phyloP scores from a whole-genome alignment of 2,888 invertebrate species.

The Tetragnatha montana region DNA sequence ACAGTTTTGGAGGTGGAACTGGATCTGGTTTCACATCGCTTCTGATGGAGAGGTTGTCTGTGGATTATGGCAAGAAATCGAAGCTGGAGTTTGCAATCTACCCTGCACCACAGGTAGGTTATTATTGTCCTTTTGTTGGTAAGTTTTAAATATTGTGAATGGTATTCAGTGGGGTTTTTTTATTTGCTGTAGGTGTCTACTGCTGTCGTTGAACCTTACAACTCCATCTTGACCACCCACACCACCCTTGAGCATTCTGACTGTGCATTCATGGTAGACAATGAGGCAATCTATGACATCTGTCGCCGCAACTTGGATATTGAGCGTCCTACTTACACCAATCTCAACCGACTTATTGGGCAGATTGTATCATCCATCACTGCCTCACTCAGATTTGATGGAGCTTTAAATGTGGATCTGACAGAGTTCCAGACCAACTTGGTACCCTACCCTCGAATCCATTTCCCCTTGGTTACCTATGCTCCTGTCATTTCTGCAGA shows the following conservation, averaged over 20 bases:
- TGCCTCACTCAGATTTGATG: constrained; percentile 93
- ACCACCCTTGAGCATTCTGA: constrained; percentile 73
- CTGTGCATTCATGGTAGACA: constrained; percentile 78
- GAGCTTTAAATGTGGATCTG: constrained; percentile 91
- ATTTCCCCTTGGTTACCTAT: constrained; percentile 85
- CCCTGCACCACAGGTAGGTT: constrained; percentile 73
- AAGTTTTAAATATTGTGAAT: background rate
- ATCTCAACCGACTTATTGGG: constrained; percentile 80
- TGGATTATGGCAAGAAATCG: constrained; percentile 77
- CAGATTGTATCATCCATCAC: constrained; percentile 83
- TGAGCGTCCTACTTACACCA: constrained; percentile 95
- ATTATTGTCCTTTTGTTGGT: background rate
- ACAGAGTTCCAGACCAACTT: constrained; percentile 88
- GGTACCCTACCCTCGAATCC: constrained; percentile 93
- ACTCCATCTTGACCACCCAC: constrained; percentile 73
- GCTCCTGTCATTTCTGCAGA: constrained; percentile 77
- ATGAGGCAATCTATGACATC: constrained; percentile 79
- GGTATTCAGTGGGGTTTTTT: background rate
- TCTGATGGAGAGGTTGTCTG: constrained; percentile 76
- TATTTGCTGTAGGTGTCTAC: constrained; percentile 71
- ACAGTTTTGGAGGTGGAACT: constrained; percentile 75
- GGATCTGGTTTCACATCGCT: constrained; percentile 75
- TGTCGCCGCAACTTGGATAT: constrained; percentile 96
- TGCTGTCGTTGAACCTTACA: constrained; percentile 74
- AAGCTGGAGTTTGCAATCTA: constrained; percentile 75